These are phyloP conservation scores for Eucriotettix oculatus DNA, from an alignment of 2,888 invertebrate genomes.

Conservation along the genomic window DNA sequence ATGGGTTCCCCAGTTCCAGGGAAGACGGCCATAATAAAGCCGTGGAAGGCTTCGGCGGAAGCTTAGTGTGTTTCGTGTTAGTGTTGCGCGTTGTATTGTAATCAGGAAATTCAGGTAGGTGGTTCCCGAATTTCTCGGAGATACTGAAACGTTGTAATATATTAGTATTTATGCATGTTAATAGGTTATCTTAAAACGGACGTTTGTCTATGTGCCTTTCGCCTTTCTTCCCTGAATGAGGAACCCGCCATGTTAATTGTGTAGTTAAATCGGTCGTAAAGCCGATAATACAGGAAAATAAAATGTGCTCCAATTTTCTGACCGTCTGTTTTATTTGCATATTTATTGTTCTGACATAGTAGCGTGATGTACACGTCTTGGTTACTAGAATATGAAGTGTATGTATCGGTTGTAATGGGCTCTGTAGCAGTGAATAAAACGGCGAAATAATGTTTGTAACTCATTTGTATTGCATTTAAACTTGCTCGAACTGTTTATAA, in stretches of 20 bases:
- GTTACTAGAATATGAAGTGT: too few species aligned
- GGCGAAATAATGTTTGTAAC: too few species aligned
- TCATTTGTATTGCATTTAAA: too few species aligned
- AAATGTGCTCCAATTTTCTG: neutral
- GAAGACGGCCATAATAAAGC: conserved; percentile 18
- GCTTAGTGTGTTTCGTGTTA: conserved; percentile 24
- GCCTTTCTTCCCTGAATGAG: conserved; percentile 26
- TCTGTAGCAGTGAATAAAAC: too few species aligned
- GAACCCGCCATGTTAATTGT: conserved; percentile 28
- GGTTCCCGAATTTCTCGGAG: conserved; percentile 16
- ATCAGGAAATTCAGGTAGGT: conserved; percentile 24
- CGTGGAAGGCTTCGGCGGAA: conserved; percentile 20
- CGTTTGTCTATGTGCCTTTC: conserved; percentile 21
- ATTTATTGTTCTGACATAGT: too few species aligned
- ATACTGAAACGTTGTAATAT: conserved; percentile 14
- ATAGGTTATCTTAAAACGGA: conserved; percentile 11
- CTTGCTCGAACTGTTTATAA: too few species aligned
- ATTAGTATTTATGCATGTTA: conserved; percentile 9
- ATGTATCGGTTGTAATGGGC: too few species aligned
- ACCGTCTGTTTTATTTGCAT: too few species aligned
- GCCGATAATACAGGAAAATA: conserved; percentile 9
- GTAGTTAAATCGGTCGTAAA: too few species aligned
- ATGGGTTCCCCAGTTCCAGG: conserved; percentile 19
- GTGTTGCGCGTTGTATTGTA: conserved; percentile 21
- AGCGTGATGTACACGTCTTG: too few species aligned